A percentile compares a stretch with the other conserved stretches of the same genome.
Conservation (phyloP, 2,797 vertebrate species). For the Ceyx erithaca region DNA sequence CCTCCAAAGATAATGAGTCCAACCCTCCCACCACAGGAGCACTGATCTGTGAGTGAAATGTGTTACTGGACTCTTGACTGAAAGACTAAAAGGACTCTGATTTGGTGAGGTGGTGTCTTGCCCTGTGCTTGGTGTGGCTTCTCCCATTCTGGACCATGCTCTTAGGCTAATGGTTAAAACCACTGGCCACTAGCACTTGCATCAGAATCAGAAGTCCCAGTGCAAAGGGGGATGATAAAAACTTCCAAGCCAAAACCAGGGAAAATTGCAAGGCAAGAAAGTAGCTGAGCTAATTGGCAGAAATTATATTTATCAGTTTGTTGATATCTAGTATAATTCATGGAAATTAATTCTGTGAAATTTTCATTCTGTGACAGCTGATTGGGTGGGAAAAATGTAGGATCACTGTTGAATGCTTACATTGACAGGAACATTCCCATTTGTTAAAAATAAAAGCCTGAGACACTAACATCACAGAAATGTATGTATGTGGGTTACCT, state of each 20-base stretch:
- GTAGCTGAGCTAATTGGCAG: not conserved
- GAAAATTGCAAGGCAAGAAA: not conserved
- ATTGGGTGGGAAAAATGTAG: constrained; percentile 18
- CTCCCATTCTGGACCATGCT: not conserved
- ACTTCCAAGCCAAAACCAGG: not conserved
- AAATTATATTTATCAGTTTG: not conserved
- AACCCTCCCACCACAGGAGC: too few relatives aligned
- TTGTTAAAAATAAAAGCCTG: constrained; percentile 26
- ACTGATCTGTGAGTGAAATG: not conserved
- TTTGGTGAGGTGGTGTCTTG: not conserved
- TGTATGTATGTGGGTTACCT: not conserved
- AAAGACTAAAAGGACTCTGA: not conserved
- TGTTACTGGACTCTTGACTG: not conserved
- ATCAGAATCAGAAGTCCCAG: not conserved
- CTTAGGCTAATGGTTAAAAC: not conserved
- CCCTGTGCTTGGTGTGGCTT: not conserved
- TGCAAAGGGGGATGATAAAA: not conserved
- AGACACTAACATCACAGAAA: not conserved
- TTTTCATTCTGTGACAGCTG: constrained; percentile 9
- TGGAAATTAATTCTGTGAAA: constrained; percentile 19
- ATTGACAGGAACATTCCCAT: constrained; percentile 19
- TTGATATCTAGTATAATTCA: constrained; percentile 26
- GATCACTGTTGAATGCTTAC: constrained; percentile 21
- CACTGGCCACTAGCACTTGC: not conserved
- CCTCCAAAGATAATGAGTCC: too few relatives aligned